phyloP scores from a whole-genome alignment of 2,113 vertebrate species.

The Cacatua alba region DNA sequence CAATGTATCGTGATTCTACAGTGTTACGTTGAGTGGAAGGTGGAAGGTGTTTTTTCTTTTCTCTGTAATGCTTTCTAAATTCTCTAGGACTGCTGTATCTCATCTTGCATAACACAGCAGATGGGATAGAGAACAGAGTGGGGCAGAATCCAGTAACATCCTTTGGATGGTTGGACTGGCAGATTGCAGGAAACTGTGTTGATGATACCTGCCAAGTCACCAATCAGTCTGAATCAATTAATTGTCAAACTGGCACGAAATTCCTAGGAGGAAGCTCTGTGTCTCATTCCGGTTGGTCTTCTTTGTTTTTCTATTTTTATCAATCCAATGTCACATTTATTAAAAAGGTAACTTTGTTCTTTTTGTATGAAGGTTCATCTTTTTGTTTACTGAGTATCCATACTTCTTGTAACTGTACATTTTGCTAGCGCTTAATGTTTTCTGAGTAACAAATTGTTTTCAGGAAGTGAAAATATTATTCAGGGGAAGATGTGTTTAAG shows the following conservation, averaged over 20 bases:
- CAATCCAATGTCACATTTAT: not conserved
- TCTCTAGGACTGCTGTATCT: conserved; percentile 49
- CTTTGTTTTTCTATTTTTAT: conserved; percentile 54
- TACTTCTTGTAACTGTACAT: not conserved
- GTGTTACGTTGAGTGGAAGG: not conserved
- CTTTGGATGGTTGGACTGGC: conserved; percentile 65
- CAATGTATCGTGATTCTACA: not conserved
- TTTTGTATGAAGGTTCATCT: not conserved
- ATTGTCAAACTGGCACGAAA: conserved; percentile 62
- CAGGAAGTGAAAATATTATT: conserved; percentile 35
- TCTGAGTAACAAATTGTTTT: conserved; percentile 33
- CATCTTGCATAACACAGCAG: conserved; percentile 72
- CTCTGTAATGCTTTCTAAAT: not conserved
- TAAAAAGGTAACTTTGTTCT: not conserved
- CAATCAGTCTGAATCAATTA: conserved; percentile 69
- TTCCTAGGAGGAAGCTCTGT: conserved; percentile 48
- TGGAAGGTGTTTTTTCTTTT: not conserved
- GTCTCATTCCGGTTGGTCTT: conserved; percentile 6
- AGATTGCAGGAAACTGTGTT: conserved; percentile 71
- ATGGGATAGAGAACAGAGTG: conserved; percentile 67
- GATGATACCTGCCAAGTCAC: conserved; percentile 70
- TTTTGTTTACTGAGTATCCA: conserved; percentile 8
- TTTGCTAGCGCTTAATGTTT: conserved; percentile 20
- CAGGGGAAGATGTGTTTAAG: conserved; percentile 13
- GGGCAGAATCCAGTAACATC: conserved; percentile 61